phyloP scores from a whole-genome alignment of 2,113 vertebrate species.

The Pachycephala philippinensis region DNA sequence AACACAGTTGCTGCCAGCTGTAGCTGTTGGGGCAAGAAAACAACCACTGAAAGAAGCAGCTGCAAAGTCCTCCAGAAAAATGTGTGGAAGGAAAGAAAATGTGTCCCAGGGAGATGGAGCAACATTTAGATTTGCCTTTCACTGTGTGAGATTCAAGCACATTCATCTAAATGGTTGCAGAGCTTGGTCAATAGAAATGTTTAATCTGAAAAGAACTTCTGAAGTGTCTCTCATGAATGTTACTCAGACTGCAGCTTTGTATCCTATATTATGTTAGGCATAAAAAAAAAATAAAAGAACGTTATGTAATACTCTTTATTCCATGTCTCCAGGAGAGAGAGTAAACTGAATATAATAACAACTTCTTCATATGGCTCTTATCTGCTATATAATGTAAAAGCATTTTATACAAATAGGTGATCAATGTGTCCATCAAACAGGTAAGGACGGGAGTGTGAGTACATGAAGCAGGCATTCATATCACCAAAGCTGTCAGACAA shows the following conservation, averaged over 20 bases:
- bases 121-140: not conserved
- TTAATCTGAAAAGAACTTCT: not conserved
- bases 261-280: not conserved
- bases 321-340: not conserved
- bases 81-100: not conserved
- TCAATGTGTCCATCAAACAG: not conserved
- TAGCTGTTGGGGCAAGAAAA: not conserved
- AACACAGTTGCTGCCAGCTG: not conserved
- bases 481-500: not conserved
- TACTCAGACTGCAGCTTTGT: not conserved
- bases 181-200: not conserved
- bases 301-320: not conserved
- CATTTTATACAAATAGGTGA: not conserved
- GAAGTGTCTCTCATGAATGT: not conserved
- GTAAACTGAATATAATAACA: not conserved
- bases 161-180: not conserved
- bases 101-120: not conserved
- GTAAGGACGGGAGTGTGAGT: not conserved
- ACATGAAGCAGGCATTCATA: not conserved
- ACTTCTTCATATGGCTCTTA: not conserved
- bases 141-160: not conserved
- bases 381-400: not conserved
- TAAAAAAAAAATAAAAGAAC: not conserved
- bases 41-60: not conserved
- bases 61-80: not conserved